Conservation (phyloP, 2,113 vertebrate genomes). For the Baryphthengus martii region DNA sequence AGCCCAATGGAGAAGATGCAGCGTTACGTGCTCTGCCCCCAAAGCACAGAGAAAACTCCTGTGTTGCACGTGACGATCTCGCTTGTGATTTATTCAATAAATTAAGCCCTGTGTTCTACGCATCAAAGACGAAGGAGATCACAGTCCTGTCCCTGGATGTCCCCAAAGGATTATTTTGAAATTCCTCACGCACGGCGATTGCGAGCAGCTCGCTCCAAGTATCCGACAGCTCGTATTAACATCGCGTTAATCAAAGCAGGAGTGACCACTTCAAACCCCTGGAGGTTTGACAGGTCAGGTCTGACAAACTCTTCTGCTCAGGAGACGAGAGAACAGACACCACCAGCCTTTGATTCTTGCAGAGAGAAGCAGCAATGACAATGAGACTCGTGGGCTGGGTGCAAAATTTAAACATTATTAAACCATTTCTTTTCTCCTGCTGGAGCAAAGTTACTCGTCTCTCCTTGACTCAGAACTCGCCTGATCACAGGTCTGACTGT, state of each 20-base stretch:
- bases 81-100: neutral
- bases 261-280: neutral
- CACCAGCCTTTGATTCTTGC: neutral
- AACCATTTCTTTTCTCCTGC: neutral
- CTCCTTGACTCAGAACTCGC: neutral
- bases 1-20: neutral
- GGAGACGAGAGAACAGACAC: neutral
- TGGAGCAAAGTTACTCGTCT: neutral
- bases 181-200: neutral
- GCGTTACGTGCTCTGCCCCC: neutral
- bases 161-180: neutral
- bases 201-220: neutral
- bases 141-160: neutral
- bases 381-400: fast-evolving
- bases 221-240: neutral
- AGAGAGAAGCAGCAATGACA: neutral
- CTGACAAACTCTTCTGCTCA: neutral
- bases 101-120: neutral
- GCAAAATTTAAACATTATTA: neutral
- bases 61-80: fast-evolving
- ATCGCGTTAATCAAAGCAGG: neutral
- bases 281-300: neutral
- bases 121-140: neutral
- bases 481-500: neutral
- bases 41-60: neutral